A percentile compares a stretch with the other conserved stretches of the same genome.
Evolutionary conservation across 1,140 invertebrate species (phyloP).

Genomic region (Listronotus bonariensis): DNA sequence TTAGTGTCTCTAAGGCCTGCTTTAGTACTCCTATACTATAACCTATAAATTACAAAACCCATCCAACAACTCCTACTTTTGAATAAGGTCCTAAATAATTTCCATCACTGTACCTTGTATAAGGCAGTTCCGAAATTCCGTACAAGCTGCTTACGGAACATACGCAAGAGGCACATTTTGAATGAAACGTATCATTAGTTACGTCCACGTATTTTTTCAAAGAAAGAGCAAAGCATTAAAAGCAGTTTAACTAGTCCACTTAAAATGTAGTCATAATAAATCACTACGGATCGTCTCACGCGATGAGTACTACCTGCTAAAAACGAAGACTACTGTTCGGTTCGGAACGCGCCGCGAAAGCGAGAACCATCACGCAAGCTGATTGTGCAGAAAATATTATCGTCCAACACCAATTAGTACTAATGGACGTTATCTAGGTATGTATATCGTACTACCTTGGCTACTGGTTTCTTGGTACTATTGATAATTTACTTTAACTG

Average conservation of each 20-base stretch:
- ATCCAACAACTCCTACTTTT: too few relatives aligned
- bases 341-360: conserved; percentile 28
- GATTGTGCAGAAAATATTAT: conserved; percentile 35
- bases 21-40: too few relatives aligned
- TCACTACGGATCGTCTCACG: conserved; percentile 29
- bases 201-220: conserved; percentile 17
- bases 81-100: too few relatives aligned
- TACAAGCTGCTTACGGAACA: too few relatives aligned
- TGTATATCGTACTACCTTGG: conserved; percentile 22
- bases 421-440: conserved; percentile 35
- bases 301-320: conserved; percentile 34
- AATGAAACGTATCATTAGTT: conserved; percentile 24
- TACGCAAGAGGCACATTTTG: neutral
- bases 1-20: too few relatives aligned
- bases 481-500: conserved; percentile 5
- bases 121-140: too few relatives aligned
- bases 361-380: conserved; percentile 33
- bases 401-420: conserved; percentile 35
- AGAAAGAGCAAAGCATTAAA: conserved; percentile 14
- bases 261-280: conserved; percentile 35
- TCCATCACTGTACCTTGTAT: too few relatives aligned
- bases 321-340: conserved; percentile 29
- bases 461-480: conserved; percentile 25
- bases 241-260: conserved; percentile 33
- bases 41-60: too few relatives aligned